Evolutionary conservation across 2,888 invertebrate genomes (phyloP), one percentile per base, ranked within the genome.

Genomic region (Octonoba sinensis): DNA sequence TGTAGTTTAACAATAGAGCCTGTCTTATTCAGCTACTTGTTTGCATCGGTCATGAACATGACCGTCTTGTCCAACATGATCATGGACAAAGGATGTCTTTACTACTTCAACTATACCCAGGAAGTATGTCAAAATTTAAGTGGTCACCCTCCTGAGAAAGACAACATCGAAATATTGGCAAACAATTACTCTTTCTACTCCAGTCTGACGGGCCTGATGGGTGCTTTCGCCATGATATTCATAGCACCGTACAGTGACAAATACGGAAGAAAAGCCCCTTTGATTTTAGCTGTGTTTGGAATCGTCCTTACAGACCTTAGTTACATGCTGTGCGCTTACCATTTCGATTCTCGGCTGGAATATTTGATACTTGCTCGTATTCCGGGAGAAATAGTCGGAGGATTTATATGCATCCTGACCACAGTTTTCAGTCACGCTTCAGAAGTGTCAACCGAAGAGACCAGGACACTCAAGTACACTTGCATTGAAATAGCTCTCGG

Each of bases 171-270:
- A 47, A 62, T 59, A 3, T 15, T 82, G 11, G 71, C 76, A 12
- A 76, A 60, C 36, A 67, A 76, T 47, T 82, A 72, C 16, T 15
- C 56, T 3, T 24, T 76, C 4, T 82, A 76, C 46, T 16, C 27
- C 13, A 76, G 56, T 44, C 15, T 82, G 12, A 27, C 66, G 51
- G n/a, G 56, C 22, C 22, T 82, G 20, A 24, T 76, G 2, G 75
- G 46, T 3, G 82, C 82, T 36, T 36, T 82, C 1, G 4, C 20
- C 4, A 82, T 76, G 76, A 56, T 76, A 13, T 82, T 82, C 56
- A 72, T 82, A 4, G 82, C 74, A 1, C 76, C 82, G 2, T 82
- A 76, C 76, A 82, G 82, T 36, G 82, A 82, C 46, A 82, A 67
- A 47, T 82, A 82, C 54, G 76, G 82, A 0, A 36, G 82, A 11